Evolutionary conservation across 2,113 vertebrate genomes (phyloP).

Genomic region (Mus pahari): DNA sequence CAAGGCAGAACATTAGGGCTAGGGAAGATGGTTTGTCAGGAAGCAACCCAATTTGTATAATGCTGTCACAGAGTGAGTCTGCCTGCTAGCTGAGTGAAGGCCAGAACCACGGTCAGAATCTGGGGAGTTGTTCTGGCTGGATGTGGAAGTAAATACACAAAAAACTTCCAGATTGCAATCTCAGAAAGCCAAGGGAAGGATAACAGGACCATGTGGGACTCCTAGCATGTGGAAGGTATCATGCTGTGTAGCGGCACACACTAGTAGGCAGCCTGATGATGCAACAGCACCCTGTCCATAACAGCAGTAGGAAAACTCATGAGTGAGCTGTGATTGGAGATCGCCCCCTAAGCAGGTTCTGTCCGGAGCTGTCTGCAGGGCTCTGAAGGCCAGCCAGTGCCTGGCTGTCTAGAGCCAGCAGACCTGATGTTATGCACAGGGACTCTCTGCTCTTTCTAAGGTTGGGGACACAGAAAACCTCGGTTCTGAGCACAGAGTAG

Average conservation of each 20-base stretch:
- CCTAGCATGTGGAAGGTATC: not conserved
- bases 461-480: not conserved
- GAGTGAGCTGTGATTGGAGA: not conserved
- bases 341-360: not conserved
- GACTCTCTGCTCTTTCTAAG: not conserved
- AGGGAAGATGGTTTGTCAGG: not conserved
- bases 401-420: not conserved
- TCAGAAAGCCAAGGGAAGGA: not conserved
- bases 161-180: not conserved
- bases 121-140: not conserved
- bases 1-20: no score
- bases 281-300: not conserved
- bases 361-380: not conserved
- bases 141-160: not conserved
- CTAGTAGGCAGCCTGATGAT: not conserved
- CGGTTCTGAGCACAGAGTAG: not conserved
- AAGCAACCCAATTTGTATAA: not conserved
- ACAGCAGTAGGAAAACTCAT: not conserved
- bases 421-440: accelerated
- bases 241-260: no score
- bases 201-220: not conserved
- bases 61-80: not conserved
- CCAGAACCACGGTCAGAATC: not conserved
- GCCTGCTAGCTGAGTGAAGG: not conserved
- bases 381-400: not conserved